Evolutionary conservation across 2,113 vertebrate genomes (phyloP), one percentile per base, ranked within the genome.

Genomic region (Callithrix jacchus): DNA sequence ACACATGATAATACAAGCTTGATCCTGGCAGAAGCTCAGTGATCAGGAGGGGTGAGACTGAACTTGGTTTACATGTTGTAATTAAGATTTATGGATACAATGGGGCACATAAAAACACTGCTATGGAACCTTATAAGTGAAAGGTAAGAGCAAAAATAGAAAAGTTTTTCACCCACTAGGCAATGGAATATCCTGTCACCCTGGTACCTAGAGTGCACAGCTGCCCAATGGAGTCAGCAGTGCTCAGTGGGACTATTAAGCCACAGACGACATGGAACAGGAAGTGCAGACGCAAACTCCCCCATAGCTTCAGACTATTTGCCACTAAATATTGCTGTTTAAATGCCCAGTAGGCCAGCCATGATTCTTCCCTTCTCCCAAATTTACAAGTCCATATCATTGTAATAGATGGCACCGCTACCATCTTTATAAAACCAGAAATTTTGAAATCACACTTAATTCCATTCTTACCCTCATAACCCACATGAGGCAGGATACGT

Each of bases 241-340:
- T 27, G 37, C 25, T 20, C 14, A 8, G 11, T 3, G n/a, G 11
- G 16, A 56, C 40, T 27, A 49, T 10, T 74, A 47, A 70, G 7
- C 73, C 32, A n/a, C 32, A 47, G 40, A 5, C 23, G 40, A 71
- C 4, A 1, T 0, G 64, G 20, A 61, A 23, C 12, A 68, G 21
- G 13, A 93, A n/a, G 23, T 18, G 10, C 17, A 76, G 84, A 37
- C 3, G 2, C 23, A 6, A 8, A 17, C 3, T 2, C 1, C 7
- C 16, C 32, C 20, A 13, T 18, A 8, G 14, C 18, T 18, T 45
- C n/a, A 74, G 42, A 76, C 23, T 52, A 17, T 87, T 18, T 23
- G 18, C 2, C 12, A 3, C 6, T 42, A 45, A 30, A 6, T 25
- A 49, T 7, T 8, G 40, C 2, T 18, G 6, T 11, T 4, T 56